Base-by-base conservation (phyloP, 2,113 vertebrate species). In the Malurus cyaneus region DNA sequence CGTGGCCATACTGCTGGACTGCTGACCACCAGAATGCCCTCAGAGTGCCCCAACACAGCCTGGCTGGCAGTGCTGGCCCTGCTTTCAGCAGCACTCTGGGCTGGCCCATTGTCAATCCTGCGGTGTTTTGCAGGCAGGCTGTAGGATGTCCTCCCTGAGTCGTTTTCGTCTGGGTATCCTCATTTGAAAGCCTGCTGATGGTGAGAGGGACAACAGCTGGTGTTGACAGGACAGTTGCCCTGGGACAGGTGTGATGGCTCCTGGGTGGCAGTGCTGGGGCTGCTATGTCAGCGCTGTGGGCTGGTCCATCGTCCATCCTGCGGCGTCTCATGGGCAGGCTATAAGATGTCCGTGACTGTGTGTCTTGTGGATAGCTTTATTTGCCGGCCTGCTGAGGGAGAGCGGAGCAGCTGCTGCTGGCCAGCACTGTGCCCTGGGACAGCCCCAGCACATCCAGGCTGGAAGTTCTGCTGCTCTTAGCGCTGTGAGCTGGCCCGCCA, bases 1-100 rank as follows among this genome's bases (percentile, higher is more conserved):
- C 0, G 23, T n/a, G 8, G 24, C 39, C 0, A 15, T 54, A n/a
- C 39, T 17, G 18, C 4, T 16, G 7, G 28, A 2, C 1, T 53
- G 14, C 1, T 53, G 46, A 5, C 3, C 1, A 1, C 39, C 46
- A 2, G 1, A 39, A 23, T 24, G 56, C 23, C 25, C 12, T 29
- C 11, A 53, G 24, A 5, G 15, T 6, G 41, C n/a, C 28, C 20
- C 1, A 1, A 1, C 26, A 9, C 1, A 0, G 4, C 11, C 65
- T 29, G 29, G 9, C 5, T n/a, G 73, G 65, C 20, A 24, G 56
- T 39, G 56, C 84, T 54, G 54, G 64, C 46, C 9, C 54, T 1
- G 28, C 32, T 46, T 9, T 12, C 23, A 18, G 32, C 5, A 4
- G 53, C 18, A 2, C n/a, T 32, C 14, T 4, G 59, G 23, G 57